Evolutionary conservation across 2,113 vertebrate genomes (phyloP).

Genomic region (Erythrocercus mccallii): DNA sequence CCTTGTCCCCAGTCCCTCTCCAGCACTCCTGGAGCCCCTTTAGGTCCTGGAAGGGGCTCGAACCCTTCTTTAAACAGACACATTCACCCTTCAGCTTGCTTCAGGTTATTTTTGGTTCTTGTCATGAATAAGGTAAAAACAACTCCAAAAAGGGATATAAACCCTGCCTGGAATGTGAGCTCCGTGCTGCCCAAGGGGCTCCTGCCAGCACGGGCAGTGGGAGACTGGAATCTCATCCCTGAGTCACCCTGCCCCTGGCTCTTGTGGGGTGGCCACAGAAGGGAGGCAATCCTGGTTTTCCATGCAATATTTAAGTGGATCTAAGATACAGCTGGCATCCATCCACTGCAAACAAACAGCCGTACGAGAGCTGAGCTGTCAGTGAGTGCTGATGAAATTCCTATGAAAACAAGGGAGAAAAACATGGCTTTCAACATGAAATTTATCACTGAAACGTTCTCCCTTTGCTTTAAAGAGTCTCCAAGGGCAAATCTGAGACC

Average conservation of each 20-base stretch:
- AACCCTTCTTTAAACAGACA: not conserved
- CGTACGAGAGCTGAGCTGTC: not conserved
- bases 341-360: conserved; percentile 52
- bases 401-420: not conserved
- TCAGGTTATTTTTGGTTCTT: not conserved
- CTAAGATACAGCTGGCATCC: conserved; percentile 34
- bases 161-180: not conserved
- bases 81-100: not conserved
- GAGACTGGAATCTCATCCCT: not conserved
- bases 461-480: not conserved
- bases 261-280: not conserved
- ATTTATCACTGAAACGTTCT: not conserved
- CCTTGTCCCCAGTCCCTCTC: too few species aligned
- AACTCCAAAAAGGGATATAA: not conserved
- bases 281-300: conserved; percentile 2
- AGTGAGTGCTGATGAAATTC: not conserved
- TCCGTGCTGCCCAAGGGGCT: not conserved
- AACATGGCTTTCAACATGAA: not conserved
- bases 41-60: fast-evolving
- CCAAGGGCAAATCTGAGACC: not conserved
- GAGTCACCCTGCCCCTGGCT: conserved; percentile 11
- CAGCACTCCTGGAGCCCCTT: not conserved
- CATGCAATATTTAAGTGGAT: conserved; percentile 44
- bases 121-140: not conserved
- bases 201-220: fast-evolving